Base-by-base conservation (phyloP, 2,797 vertebrate genomes). In the Salmo trutta region DNA sequence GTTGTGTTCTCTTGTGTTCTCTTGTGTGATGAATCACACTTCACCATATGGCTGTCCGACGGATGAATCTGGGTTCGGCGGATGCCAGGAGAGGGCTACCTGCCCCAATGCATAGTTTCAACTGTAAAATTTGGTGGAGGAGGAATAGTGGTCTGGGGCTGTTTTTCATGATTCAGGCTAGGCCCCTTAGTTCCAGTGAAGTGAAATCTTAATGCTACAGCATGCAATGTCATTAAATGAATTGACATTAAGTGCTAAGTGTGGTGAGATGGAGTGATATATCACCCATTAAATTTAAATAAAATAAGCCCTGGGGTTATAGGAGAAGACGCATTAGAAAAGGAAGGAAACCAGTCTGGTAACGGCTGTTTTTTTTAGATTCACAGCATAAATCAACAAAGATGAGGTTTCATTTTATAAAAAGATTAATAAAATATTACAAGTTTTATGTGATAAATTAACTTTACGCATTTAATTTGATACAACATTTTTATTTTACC, bases 401-500 rank as follows among this genome's bases (percentile, higher is more conserved):
- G 1, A 68, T 68, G 6, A 31, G 5, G 1, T 6, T 68, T 15
- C 1, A 68, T 68, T 31, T 68, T 15, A 29, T 27, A 66, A 29
- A 66, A 24, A 24, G 24, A 24, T 24, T 24, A 24, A 24, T 24
- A 24, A 24, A 24, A 24, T 0, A 24, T 24, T 24, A 24, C 24
- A 24, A 62, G 56, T 59, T 84, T 75, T 70, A 75, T 85, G 65
- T 77, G 83, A 83, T 82, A 84, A 88, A 90, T 90, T 90, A 92
- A 87, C 77, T 59, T 36, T 89, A 84, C 86, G 79, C 87, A 81
- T 91, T 92, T 92, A 84, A 92, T 91, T 89, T 83, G 52, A 0
- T 62, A 76, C 69, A 74, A 81, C 84, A 52, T 69, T 91, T 91
- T 90, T 24, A 1, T 24, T 24, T 24, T 24, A 24, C 24, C 24